Conservation (phyloP, 2,888 invertebrate species). For the Lypha dubia region DNA sequence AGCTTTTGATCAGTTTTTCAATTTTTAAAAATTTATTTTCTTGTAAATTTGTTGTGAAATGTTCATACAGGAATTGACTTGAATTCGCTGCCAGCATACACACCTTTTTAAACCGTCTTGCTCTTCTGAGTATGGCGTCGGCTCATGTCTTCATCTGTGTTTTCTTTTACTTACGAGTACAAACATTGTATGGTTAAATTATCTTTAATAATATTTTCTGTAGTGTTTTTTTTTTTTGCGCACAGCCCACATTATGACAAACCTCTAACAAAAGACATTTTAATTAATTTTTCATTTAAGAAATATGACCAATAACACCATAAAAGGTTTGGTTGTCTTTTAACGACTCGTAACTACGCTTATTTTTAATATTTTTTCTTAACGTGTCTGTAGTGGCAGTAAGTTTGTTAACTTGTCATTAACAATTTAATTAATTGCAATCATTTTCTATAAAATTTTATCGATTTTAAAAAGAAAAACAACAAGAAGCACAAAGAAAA, state of each 20-base stretch:
- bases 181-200: background rate
- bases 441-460: conserved; percentile 57
- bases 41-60: too few species aligned
- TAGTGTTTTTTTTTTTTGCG: background rate
- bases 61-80: too few species aligned
- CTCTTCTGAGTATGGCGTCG: background rate
- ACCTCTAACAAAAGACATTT: conserved; percentile 69
- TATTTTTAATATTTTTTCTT: conserved; percentile 18
- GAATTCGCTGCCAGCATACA: too few species aligned
- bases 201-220: conserved; percentile 19
- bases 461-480: background rate
- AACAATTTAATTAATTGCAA: conserved; percentile 71
- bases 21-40: too few species aligned
- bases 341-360: conserved; percentile 39
- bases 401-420: conserved; percentile 70
- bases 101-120: too few species aligned
- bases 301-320: conserved; percentile 66
- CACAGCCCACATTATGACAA: conserved; percentile 52
- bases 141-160: background rate
- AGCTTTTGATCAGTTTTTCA: too few species aligned
- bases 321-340: conserved; percentile 57
- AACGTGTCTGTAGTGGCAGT: conserved; percentile 55
- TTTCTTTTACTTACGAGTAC: background rate
- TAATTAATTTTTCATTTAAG: conserved; percentile 72
- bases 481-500: background rate